A percentile compares a stretch with the other conserved stretches of the same genome.
phyloP scores from a whole-genome alignment of 2,113 vertebrate species.

The Coracopsis vasa region DNA sequence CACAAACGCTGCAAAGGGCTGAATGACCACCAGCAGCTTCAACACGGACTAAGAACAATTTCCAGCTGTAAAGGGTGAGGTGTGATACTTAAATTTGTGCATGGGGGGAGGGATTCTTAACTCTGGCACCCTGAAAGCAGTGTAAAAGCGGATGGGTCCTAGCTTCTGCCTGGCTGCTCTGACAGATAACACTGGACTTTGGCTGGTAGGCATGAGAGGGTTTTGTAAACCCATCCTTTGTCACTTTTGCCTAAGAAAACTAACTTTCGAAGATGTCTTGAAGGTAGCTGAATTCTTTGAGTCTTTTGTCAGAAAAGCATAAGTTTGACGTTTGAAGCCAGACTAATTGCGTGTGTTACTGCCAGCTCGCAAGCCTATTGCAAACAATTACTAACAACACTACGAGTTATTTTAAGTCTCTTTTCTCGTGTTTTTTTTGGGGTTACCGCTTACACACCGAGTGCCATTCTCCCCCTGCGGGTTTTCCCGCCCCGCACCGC shows the following conservation, averaged over 20 bases:
- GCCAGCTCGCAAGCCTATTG: neutral
- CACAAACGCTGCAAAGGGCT: neutral
- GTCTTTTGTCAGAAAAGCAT: neutral
- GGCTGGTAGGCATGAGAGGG: neutral
- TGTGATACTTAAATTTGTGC: neutral
- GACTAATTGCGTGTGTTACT: neutral
- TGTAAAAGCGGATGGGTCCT: neutral
- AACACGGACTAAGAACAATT: neutral
- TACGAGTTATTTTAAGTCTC: too few species aligned
- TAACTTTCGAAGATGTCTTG: neutral
- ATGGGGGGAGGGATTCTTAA: neutral
- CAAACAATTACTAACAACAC: neutral
- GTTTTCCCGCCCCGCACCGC: fast-evolving
- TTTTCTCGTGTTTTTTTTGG: fast-evolving
- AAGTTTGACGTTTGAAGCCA: neutral
- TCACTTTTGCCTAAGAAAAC: neutral
- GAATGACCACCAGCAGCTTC: neutral
- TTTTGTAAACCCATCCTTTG: neutral
- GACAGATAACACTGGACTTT: neutral
- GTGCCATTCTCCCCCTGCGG: too few species aligned
- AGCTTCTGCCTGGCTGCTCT: neutral
- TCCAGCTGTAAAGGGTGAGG: neutral
- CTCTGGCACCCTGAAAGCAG: neutral
- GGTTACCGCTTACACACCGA: fast-evolving
- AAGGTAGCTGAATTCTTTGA: neutral